Evolutionary conservation across 2,113 vertebrate species (phyloP), one percentile per base, ranked within the genome.

Genomic region (Ptilorrhoa leucosticta): DNA sequence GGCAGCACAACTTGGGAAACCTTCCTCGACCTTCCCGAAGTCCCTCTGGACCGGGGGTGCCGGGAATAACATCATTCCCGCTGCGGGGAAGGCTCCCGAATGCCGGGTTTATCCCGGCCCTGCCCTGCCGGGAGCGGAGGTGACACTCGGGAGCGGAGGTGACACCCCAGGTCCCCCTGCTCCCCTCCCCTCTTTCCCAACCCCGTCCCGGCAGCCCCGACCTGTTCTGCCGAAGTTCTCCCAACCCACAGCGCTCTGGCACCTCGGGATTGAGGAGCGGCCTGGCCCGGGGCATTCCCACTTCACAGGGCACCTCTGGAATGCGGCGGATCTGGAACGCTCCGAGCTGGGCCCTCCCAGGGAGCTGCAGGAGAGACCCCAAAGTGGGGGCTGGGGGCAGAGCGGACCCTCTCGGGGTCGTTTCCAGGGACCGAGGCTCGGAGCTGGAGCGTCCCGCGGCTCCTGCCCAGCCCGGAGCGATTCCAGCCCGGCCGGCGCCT

Each of bases 211-310:
- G 87, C 94, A 93, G 96, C 94, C 79, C 94, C 80, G 58, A 95
- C 96, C 94, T 94, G 96, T 95, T 97, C 64, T 96, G 47, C 94
- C 94, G n/a, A 92, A 45, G 76, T 58, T 96, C 80, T 96, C 79
- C 86, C 96, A 90, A 60, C 90, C 79, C 95, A 69, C 88, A 68
- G 48, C 57, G 14, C 87, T 93, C 94, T 63, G 91, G 94, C 94
- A 84, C 90, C 94, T 57, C 54, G 22, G 94, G 66, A 80, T 69
- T 73, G 81, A 92, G 96, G 90, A 94, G 95, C 35, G 93, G 94
- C 71, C 94, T 68, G 79, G 96, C 96, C 95, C 5, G 80, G 27
- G 95, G 93, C 96, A 68, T 95, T 94, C 95, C 94, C 96, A 83
- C 76, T 89, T 93, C 96, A 31, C 71, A 70, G 94, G 93, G 94